A percentile compares a stretch with the other conserved stretches of the same genome.
Conservation (phyloP, 2,888 invertebrate genomes). For the Teinopalpus imperialis region DNA sequence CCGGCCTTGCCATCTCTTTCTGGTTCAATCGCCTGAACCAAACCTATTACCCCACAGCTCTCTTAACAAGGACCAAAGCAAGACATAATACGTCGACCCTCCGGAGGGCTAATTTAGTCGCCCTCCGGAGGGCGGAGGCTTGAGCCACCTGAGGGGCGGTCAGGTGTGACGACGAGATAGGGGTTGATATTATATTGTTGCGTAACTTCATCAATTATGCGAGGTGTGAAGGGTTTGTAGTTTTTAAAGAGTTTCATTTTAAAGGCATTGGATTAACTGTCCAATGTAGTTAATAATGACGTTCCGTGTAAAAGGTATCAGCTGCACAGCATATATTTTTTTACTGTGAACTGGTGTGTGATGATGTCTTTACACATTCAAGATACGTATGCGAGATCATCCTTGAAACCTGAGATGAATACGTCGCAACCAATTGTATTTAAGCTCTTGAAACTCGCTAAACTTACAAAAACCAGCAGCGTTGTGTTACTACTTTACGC, state of each 20-base stretch:
- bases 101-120: conserved; percentile 22
- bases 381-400: too few species aligned
- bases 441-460: too few species aligned
- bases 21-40: conserved; percentile 7
- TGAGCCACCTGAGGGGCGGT: conserved; percentile 9
- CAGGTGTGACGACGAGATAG: conserved; percentile 11
- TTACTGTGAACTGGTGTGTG: too few species aligned
- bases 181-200: conserved; percentile 6
- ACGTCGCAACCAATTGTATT: too few species aligned
- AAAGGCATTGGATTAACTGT: not conserved
- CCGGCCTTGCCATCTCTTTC: not conserved
- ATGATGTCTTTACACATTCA: too few species aligned
- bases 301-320: too few species aligned
- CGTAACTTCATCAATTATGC: conserved; percentile 14
- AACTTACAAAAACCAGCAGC: too few species aligned
- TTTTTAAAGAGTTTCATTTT: conserved; percentile 10
- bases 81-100: conserved; percentile 5
- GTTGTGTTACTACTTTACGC: too few species aligned
- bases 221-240: conserved; percentile 15
- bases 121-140: conserved; percentile 12
- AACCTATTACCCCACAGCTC: conserved; percentile 8
- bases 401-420: too few species aligned
- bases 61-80: conserved; percentile 15
- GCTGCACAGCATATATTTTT: too few species aligned
- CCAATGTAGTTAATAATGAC: too few species aligned